phyloP scores from a whole-genome alignment of 2,797 vertebrate species.

The Micrastur ruficollis region DNA sequence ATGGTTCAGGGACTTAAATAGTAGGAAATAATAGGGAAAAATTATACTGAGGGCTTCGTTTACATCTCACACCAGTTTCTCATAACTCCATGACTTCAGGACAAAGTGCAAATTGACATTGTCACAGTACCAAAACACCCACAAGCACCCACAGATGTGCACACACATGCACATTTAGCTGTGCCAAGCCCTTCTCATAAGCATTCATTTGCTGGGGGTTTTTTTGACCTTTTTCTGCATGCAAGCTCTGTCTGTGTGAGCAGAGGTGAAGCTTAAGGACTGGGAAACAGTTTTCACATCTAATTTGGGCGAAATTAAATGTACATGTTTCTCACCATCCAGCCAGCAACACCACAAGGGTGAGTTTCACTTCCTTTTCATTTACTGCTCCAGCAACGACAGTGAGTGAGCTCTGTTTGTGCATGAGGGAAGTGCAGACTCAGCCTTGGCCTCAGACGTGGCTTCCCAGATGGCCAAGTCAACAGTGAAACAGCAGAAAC shows the following conservation, averaged over 20 bases:
- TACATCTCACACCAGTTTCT: not conserved
- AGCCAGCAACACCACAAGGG: not conserved
- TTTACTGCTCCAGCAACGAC: not conserved
- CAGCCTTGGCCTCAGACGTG: not conserved
- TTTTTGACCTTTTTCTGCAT: not conserved
- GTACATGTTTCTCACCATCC: not conserved
- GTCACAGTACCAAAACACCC: not conserved
- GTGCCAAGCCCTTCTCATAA: not conserved
- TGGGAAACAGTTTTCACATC: not conserved
- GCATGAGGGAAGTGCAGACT: not conserved
- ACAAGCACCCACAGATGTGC: no score
- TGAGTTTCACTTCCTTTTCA: not conserved
- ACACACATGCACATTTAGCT: fast-evolving
- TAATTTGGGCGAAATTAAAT: not conserved
- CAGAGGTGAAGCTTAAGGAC: not conserved
- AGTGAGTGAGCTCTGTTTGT: not conserved
- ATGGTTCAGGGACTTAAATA: not conserved
- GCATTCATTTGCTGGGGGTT: no score
- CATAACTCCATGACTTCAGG: not conserved
- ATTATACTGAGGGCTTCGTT: not conserved
- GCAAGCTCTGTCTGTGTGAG: not conserved
- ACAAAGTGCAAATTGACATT: not conserved
- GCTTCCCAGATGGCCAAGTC: not conserved
- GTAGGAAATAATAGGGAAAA: not conserved
- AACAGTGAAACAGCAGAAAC: not conserved